Conservation (phyloP, 2,888 invertebrate genomes). For the Erannis defoliaria region DNA sequence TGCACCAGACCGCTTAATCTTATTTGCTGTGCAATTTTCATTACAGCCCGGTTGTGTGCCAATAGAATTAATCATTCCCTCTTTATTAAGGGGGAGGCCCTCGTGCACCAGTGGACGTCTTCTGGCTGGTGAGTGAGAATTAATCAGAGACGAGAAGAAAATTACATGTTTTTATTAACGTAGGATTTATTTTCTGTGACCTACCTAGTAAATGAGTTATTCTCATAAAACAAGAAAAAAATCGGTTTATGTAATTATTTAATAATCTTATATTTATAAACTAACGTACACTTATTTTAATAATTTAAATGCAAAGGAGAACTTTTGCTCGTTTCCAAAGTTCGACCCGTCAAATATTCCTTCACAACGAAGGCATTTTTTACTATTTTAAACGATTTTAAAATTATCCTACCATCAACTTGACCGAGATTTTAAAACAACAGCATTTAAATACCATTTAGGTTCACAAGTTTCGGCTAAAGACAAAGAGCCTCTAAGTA, state of each 20-base stretch:
- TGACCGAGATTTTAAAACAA: no score
- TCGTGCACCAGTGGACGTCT: no score
- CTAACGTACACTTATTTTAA: neutral
- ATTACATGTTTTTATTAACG: neutral
- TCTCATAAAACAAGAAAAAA: no score
- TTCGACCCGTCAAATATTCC: no score
- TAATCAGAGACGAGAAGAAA: neutral
- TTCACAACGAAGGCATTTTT: no score
- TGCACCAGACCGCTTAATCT: neutral
- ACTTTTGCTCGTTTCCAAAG: neutral
- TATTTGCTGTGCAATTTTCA: neutral
- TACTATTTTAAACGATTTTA: no score
- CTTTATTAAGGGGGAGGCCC: no score
- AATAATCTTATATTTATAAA: neutral
- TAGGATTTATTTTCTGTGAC: neutral
- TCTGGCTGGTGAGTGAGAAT: neutral
- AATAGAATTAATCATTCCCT: conserved; percentile 1
- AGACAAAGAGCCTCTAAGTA: neutral
- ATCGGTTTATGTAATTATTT: no score
- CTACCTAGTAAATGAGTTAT: no score
- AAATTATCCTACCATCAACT: no score
- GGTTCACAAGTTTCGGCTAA: neutral
- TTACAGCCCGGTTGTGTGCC: neutral
- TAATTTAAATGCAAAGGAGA: neutral
- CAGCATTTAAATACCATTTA: no score